Conservation (phyloP, 2,888 invertebrate genomes). For the Lacanobia wlatinum region DNA sequence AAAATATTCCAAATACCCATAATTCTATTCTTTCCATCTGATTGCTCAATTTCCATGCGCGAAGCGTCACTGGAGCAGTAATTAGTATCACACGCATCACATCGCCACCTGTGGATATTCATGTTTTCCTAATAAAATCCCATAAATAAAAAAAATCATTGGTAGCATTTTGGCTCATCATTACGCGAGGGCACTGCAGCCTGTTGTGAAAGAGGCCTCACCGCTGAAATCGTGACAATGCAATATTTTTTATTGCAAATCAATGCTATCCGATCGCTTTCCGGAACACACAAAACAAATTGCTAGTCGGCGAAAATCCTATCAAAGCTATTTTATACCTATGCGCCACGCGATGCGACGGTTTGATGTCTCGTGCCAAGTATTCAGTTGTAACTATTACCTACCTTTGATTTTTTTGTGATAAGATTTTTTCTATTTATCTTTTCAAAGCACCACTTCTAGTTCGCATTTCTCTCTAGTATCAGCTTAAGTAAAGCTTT, state of each 20-base stretch:
- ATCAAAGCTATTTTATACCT: constrained; percentile 72
- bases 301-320: constrained; percentile 76
- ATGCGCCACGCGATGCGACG: constrained; percentile 65
- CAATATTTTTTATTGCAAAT: constrained; percentile 86
- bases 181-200: constrained; percentile 65
- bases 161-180: constrained; percentile 67
- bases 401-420: constrained; percentile 11
- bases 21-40: constrained; percentile 26
- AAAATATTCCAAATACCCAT: constrained; percentile 8
- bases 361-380: constrained; percentile 65
- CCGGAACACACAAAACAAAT: constrained; percentile 82
- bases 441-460: neutral
- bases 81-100: constrained; percentile 39
- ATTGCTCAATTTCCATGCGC: constrained; percentile 26
- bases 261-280: constrained; percentile 82
- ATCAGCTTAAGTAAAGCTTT: neutral
- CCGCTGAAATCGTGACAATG: constrained; percentile 82
- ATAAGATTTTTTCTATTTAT: constrained; percentile 4
- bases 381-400: constrained; percentile 58
- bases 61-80: constrained; percentile 22
- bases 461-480: neutral
- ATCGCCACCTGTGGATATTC: constrained; percentile 52
- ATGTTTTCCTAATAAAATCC: constrained; percentile 55
- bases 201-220: constrained; percentile 76
- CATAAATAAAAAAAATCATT: constrained; percentile 69